phyloP scores from a whole-genome alignment of 2,113 vertebrate species.

The Cichladusa arquata region DNA sequence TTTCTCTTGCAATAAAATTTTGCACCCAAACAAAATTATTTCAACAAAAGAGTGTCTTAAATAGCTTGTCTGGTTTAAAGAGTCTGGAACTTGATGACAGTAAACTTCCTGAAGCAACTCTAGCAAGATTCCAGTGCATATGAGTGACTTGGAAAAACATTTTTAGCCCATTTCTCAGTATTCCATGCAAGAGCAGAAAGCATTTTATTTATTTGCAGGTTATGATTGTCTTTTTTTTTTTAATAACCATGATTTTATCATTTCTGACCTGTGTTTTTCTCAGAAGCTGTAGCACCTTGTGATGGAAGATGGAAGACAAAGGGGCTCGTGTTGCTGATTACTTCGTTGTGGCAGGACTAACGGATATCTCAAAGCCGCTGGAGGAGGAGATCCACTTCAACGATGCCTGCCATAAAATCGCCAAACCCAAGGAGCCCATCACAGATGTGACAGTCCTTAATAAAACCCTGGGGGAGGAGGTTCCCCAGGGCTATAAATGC shows the following conservation, averaged over 20 bases:
- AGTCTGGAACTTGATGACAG: neutral
- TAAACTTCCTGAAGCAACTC: constrained; percentile 7
- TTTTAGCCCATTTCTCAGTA: neutral
- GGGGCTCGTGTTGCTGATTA: constrained; percentile 97
- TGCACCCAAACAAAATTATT: neutral
- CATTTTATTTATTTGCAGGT: neutral
- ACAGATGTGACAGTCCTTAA: constrained; percentile 94
- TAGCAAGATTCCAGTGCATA: neutral
- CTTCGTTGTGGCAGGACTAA: constrained; percentile 96
- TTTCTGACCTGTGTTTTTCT: neutral
- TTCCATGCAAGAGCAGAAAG: neutral
- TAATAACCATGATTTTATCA: neutral
- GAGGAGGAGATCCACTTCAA: constrained; percentile 95
- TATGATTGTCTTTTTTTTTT: neutral
- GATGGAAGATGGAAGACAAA: constrained; percentile 98
- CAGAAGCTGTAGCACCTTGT: constrained; percentile 72
- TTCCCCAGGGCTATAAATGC: constrained; percentile 88
- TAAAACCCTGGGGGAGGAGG: constrained; percentile 92
- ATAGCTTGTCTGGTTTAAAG: neutral
- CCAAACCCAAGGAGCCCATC: constrained; percentile 91
- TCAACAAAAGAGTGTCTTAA: neutral
- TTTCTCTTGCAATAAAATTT: neutral
- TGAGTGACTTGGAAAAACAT: neutral
- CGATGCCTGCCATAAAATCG: constrained; percentile 86
- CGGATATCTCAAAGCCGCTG: constrained; percentile 89